A percentile compares a stretch with the other conserved stretches of the same genome.
Evolutionary conservation across 35 echinoderm and acorn worm genomes (phyloP).

Genomic region (Ptychodera flava): DNA sequence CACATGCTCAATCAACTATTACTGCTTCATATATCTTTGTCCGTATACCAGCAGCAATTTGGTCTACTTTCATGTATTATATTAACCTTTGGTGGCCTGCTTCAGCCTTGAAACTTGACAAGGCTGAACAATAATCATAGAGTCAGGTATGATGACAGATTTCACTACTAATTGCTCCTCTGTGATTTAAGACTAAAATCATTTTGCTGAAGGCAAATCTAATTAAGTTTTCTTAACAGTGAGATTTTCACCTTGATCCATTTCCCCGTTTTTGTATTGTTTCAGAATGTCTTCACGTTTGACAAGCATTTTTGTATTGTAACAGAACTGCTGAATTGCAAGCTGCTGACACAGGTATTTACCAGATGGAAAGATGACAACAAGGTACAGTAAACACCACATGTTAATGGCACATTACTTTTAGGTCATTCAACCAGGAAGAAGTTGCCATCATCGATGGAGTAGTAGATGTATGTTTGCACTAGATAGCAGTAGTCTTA

Average conservation of each 20-base stretch:
- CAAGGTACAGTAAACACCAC: too few relatives aligned
- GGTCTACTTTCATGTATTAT: neutral
- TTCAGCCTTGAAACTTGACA: neutral
- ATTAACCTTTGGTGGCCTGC: neutral
- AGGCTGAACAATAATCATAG: neutral
- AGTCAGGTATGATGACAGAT: neutral
- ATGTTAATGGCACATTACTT: too few relatives aligned
- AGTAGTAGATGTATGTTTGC: too few relatives aligned
- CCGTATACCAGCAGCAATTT: neutral
- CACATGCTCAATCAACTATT: neutral
- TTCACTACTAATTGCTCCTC: neutral
- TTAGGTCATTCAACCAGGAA: too few relatives aligned
- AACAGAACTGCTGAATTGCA: slow-evolving; percentile 71
- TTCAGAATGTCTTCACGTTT: slow-evolving; percentile 83
- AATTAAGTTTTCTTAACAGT: neutral
- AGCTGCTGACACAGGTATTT: slow-evolving; percentile 59
- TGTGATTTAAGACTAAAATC: neutral
- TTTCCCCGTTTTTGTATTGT: neutral
- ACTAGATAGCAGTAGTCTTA: too few relatives aligned
- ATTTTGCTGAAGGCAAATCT: neutral
- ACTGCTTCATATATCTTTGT: neutral
- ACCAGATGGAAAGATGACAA: slow-evolving; percentile 14
- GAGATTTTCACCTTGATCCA: neutral
- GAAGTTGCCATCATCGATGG: too few relatives aligned
- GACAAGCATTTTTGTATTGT: slow-evolving; percentile 78